These are phyloP conservation scores for Ptyas mucosa DNA, from an alignment of 2,113 vertebrate species.

Conservation along the genomic window DNA sequence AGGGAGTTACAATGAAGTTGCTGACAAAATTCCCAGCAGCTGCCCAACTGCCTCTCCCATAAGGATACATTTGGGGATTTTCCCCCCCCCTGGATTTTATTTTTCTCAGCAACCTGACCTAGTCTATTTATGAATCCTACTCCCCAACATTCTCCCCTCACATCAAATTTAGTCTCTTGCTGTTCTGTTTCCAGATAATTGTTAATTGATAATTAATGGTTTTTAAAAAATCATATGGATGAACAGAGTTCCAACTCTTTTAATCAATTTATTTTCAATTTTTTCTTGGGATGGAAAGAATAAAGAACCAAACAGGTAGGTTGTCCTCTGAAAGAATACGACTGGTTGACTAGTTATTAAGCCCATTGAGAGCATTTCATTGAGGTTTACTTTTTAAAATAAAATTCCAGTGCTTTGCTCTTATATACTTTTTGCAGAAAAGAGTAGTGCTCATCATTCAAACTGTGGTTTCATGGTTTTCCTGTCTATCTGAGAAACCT, in stretches of 20 bases:
- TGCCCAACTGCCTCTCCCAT: background rate
- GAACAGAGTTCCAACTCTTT: background rate
- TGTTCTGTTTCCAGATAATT: background rate
- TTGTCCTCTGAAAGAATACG: background rate
- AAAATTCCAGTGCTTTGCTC: conserved; percentile 24
- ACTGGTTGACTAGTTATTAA: background rate
- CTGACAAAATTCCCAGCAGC: background rate
- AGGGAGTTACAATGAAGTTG: background rate
- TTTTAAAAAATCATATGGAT: background rate
- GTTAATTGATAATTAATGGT: background rate
- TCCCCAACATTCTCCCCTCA: background rate
- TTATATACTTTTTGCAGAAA: conserved; percentile 17
- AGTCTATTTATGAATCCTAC: background rate
- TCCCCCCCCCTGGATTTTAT: background rate
- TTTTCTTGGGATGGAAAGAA: background rate
- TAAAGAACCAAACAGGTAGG: background rate
- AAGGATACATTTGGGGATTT: background rate
- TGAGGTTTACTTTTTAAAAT: background rate
- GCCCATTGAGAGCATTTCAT: background rate
- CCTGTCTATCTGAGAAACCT: background rate
- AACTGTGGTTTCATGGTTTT: background rate
- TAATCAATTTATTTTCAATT: background rate
- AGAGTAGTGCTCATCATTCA: conserved; percentile 16
- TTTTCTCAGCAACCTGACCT: background rate
- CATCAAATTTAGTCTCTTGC: background rate